Conservation (phyloP, 1,140 invertebrate genomes). For the Cydia amplana region DNA sequence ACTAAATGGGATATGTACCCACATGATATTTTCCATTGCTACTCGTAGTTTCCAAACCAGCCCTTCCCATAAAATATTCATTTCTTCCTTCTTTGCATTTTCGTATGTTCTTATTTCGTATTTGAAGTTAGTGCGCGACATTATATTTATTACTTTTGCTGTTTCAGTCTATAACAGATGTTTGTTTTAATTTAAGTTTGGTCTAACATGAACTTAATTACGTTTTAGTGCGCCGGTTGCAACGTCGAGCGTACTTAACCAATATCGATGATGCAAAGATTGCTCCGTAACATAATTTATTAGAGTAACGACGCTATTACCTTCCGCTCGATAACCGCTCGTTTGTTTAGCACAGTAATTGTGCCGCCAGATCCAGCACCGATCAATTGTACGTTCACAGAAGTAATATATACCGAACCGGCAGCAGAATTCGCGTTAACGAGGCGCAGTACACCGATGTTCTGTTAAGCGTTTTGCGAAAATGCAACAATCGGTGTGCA, state of each 20-base stretch:
- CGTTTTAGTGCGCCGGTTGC: conserved; percentile 24
- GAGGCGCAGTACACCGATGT: conserved; percentile 35
- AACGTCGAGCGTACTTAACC: conserved; percentile 17
- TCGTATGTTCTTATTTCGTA: conserved; percentile 55
- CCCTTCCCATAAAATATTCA: conserved; percentile 43
- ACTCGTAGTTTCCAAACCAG: conserved; percentile 30
- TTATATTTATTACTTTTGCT: conserved; percentile 53
- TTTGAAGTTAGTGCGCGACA: conserved; percentile 48
- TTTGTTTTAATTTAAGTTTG: conserved; percentile 32
- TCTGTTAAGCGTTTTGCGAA: conserved; percentile 9
- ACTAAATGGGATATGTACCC: not conserved
- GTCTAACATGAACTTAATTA: conserved; percentile 30
- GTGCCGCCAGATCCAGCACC: conserved; percentile 49
- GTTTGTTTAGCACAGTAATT: conserved; percentile 60
- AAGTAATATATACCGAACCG: conserved; percentile 53
- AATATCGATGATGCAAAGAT: conserved; percentile 34
- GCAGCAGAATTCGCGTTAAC: conserved; percentile 50
- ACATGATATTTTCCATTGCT: conserved; percentile 21
- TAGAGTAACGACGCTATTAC: conserved; percentile 41
- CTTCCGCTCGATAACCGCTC: conserved; percentile 49
- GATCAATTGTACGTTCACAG: conserved; percentile 59
- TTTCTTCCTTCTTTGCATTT: conserved; percentile 51
- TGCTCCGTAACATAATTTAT: conserved; percentile 37
- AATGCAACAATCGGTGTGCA: conserved; percentile 7
- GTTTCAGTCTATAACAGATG: conserved; percentile 44